Percentiles rank a stretch among this genome's conserved stretches.
Conservation (phyloP, 2,797 vertebrate species). For the Danio kyathit region DNA sequence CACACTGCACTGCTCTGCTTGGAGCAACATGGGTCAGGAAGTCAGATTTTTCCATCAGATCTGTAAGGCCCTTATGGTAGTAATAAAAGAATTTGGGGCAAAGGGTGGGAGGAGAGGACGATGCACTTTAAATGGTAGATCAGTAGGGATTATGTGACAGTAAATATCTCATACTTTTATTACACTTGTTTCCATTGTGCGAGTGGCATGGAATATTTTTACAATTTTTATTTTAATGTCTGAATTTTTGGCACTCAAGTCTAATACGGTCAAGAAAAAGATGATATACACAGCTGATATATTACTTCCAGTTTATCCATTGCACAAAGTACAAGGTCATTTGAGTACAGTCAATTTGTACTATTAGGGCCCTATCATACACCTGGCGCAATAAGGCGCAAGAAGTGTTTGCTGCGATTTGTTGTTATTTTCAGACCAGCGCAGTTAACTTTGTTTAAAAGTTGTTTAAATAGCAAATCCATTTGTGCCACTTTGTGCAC, state of each 20-base stretch:
- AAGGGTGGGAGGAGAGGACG: background rate
- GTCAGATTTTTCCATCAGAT: conserved; percentile 65
- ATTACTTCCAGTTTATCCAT: background rate
- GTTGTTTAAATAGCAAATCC: too few species aligned
- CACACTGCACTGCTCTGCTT: conserved; percentile 55
- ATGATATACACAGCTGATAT: background rate
- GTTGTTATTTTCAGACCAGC: too few species aligned
- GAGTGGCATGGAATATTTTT: background rate
- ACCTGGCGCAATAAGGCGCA: too few species aligned
- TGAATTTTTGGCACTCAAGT: background rate
- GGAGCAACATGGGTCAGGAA: conserved; percentile 51
- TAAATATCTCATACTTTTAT: background rate
- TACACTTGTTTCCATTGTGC: background rate
- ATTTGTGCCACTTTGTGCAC: too few species aligned
- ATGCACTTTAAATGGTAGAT: background rate
- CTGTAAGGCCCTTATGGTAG: conserved; percentile 25
- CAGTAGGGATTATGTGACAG: background rate
- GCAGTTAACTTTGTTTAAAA: too few species aligned
- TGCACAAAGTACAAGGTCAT: background rate
- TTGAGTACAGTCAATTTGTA: background rate
- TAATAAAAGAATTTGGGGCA: conserved; percentile 4
- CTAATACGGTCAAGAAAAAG: background rate
- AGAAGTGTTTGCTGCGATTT: too few species aligned
- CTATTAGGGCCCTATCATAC: too few species aligned
- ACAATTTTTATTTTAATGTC: background rate